Evolutionary conservation across 2,888 invertebrate genomes (phyloP).

Genomic region (Teinopalpus imperialis): DNA sequence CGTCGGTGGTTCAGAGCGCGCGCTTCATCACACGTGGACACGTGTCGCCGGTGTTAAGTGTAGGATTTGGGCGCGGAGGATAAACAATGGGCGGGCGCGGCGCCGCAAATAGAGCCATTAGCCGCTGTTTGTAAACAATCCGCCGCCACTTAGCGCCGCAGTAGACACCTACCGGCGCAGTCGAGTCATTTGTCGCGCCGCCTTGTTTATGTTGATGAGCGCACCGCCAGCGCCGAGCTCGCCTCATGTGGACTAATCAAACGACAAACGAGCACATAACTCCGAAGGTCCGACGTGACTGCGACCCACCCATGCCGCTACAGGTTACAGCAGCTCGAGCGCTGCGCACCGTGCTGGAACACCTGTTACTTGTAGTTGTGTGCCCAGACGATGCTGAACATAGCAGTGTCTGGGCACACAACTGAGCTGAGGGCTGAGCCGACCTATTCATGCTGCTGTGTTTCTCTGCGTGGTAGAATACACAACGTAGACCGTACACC

Average conservation of each 20-base stretch:
- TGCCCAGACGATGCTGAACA: too few relatives aligned
- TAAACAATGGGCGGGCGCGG: slow-evolving; percentile 42
- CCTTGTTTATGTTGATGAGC: slow-evolving; percentile 72
- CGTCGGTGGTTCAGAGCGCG: slow-evolving; percentile 1
- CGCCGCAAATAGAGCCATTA: slow-evolving; percentile 65
- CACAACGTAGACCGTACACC: too few relatives aligned
- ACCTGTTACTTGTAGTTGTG: too few relatives aligned
- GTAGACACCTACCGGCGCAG: slow-evolving; percentile 41
- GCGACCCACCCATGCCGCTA: too few relatives aligned
- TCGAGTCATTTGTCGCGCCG: slow-evolving; percentile 62
- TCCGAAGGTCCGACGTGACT: too few relatives aligned
- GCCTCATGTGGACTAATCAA: neutral
- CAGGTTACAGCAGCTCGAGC: slow-evolving; percentile 3
- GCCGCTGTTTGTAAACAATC: slow-evolving; percentile 65
- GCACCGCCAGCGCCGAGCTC: neutral
- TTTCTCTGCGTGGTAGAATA: too few relatives aligned
- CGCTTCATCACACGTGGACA: slow-evolving; percentile 18
- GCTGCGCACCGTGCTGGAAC: too few relatives aligned
- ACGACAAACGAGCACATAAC: neutral
- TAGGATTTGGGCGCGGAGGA: slow-evolving; percentile 36
- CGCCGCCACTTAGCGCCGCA: slow-evolving; percentile 3
- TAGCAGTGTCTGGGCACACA: too few relatives aligned
- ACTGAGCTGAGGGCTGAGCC: too few relatives aligned
- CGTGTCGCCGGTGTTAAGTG: slow-evolving; percentile 26
- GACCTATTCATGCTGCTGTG: too few relatives aligned